Conservation (phyloP, 2,888 invertebrate species). For the Polia nebulosa region DNA sequence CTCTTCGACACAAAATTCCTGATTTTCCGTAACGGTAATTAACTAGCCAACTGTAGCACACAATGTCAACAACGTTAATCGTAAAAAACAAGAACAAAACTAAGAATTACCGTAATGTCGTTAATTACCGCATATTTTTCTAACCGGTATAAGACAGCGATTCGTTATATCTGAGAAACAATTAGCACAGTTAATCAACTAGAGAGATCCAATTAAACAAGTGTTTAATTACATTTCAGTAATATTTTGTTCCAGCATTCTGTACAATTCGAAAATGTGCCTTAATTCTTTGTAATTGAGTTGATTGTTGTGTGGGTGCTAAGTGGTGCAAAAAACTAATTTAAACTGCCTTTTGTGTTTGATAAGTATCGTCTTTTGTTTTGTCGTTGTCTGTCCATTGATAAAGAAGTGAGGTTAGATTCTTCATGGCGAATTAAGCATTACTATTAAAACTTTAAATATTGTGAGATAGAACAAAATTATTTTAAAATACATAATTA, state of each 20-base stretch:
- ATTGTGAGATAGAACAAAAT: background rate
- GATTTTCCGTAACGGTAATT: slow-evolving; percentile 15
- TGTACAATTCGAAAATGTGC: slow-evolving; percentile 23
- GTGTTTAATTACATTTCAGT: slow-evolving; percentile 82
- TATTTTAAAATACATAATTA: background rate
- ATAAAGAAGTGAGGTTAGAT: slow-evolving; percentile 11
- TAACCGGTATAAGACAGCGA: slow-evolving; percentile 62
- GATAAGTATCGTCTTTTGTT: slow-evolving; percentile 44
- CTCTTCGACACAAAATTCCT: slow-evolving; percentile 23
- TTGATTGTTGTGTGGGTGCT: slow-evolving; percentile 34
- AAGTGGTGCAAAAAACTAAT: slow-evolving; percentile 52
- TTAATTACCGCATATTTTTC: slow-evolving; percentile 62
- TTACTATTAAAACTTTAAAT: background rate
- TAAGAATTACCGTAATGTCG: slow-evolving; percentile 56
- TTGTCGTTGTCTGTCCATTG: slow-evolving; percentile 2
- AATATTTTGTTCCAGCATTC: slow-evolving; percentile 59
- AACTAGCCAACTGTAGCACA: slow-evolving; percentile 27
- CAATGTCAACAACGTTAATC: slow-evolving; percentile 43
- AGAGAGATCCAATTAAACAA: slow-evolving; percentile 80
- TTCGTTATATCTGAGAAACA: slow-evolving; percentile 74
- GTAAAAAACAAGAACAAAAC: slow-evolving; percentile 45
- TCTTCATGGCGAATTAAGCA: slow-evolving; percentile 27
- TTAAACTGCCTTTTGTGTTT: slow-evolving; percentile 49
- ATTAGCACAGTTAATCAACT: slow-evolving; percentile 76
- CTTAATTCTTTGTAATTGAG: slow-evolving; percentile 24